These are phyloP conservation scores for Calidris pugnax DNA, from an alignment of 2,113 vertebrate species.

Conservation along the genomic window DNA sequence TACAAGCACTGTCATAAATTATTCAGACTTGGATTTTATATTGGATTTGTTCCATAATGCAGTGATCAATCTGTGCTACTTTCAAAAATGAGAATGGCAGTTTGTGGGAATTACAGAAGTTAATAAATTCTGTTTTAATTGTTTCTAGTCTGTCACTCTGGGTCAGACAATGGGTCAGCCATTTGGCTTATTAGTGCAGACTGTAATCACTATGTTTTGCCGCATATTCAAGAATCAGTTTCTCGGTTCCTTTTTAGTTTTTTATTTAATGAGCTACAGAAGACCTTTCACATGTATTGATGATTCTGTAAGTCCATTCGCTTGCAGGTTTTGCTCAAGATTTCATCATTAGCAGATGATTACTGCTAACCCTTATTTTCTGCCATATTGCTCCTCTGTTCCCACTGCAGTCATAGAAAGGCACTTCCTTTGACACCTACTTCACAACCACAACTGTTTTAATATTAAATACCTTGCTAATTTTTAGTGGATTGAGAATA, in stretches of 20 bases:
- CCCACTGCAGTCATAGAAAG: background rate
- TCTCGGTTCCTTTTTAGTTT: background rate
- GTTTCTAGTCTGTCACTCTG: background rate
- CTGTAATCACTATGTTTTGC: background rate
- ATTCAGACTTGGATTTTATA: conserved; percentile 48
- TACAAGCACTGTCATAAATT: conserved; percentile 49
- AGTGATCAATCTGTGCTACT: background rate
- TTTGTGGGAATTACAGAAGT: background rate
- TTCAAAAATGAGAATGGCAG: background rate
- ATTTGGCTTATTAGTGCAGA: conserved; percentile 8
- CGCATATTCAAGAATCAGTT: background rate
- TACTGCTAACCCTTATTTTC: background rate
- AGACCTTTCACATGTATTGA: background rate
- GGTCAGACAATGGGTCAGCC: conserved; percentile 9
- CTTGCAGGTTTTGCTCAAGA: background rate
- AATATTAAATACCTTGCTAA: background rate
- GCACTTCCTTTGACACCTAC: background rate
- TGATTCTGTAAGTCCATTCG: background rate
- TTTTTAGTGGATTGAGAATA: background rate
- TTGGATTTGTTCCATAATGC: conserved; percentile 31
- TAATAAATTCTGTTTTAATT: conserved; percentile 43
- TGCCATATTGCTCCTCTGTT: background rate
- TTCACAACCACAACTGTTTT: background rate
- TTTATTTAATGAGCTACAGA: conserved; percentile 22
- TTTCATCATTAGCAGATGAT: conserved; percentile 28